Percentiles rank a stretch among this genome's conserved stretches.
These are phyloP conservation scores for Himalopsyche kuldschensis DNA, from an alignment of 2,888 invertebrate species.

Conservation along the genomic window DNA sequence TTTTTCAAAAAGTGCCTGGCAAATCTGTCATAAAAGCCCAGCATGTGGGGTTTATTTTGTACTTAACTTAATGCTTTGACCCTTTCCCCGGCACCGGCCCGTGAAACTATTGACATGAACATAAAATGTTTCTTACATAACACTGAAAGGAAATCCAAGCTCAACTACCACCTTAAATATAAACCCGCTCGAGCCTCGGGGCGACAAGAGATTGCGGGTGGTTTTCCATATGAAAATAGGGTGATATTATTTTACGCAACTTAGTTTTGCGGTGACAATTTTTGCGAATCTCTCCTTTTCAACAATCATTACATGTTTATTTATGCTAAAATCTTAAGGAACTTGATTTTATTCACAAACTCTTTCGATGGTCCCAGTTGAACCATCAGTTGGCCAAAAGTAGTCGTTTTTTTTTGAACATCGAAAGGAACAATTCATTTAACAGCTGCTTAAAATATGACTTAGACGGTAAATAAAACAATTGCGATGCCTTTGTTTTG, in stretches of 20 bases:
- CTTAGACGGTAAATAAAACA: too few relatives aligned
- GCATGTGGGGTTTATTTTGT: conserved; percentile 17
- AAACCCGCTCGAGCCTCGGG: neutral
- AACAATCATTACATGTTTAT: too few relatives aligned
- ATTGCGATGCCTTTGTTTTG: too few relatives aligned
- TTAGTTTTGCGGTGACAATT: too few relatives aligned
- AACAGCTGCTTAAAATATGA: too few relatives aligned
- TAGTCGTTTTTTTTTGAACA: too few relatives aligned
- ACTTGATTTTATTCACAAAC: too few relatives aligned
- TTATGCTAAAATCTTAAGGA: too few relatives aligned
- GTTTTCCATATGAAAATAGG: neutral
- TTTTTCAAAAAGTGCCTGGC: neutral
- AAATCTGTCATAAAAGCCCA: neutral
- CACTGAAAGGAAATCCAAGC: conserved; percentile 20
- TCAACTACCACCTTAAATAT: neutral
- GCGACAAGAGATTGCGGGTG: neutral
- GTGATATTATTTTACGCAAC: neutral
- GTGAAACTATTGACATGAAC: conserved; percentile 30
- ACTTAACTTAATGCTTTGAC: conserved; percentile 28
- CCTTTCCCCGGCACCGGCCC: conserved; percentile 17
- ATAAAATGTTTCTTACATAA: conserved; percentile 28
- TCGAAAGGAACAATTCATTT: too few relatives aligned
- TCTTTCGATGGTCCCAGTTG: too few relatives aligned
- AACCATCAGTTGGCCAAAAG: too few relatives aligned
- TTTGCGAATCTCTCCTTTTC: too few relatives aligned